phyloP scores from a whole-genome alignment of 2,888 invertebrate genomes.

The Melolontha melolontha region DNA sequence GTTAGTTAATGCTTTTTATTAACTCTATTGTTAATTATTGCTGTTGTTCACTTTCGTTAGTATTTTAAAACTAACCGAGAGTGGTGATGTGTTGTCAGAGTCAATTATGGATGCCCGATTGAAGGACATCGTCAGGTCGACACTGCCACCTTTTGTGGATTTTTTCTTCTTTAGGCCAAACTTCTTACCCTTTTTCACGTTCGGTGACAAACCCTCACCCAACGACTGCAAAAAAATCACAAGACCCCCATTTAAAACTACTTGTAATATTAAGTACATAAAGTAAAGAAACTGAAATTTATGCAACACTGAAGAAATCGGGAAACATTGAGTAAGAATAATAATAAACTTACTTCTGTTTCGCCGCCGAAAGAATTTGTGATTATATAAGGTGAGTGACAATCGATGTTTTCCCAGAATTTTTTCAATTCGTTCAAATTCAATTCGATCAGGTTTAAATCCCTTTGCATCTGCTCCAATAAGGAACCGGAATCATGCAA shows the following conservation, averaged over 20 bases:
- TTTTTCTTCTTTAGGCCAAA: conserved; percentile 79
- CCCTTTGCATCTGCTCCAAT: conserved; percentile 74
- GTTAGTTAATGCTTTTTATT: too few relatives aligned
- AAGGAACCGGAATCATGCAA: conserved; percentile 76
- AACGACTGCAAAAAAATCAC: conserved; percentile 63
- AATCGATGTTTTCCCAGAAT: conserved; percentile 70
- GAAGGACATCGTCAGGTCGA: conserved; percentile 68
- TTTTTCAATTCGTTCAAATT: conserved; percentile 76
- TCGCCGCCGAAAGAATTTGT: conserved; percentile 48
- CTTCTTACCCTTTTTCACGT: conserved; percentile 77
- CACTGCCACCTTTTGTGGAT: conserved; percentile 72
- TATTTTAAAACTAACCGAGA: conserved; percentile 60
- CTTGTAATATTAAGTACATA: background rate
- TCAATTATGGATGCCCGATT: conserved; percentile 58
- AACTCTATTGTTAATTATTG: too few relatives aligned
- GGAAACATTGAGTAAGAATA: background rate
- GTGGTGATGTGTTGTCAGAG: conserved; percentile 63
- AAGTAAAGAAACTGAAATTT: background rate
- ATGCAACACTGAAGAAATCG: background rate
- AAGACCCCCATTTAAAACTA: conserved; percentile 5
- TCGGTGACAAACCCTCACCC: conserved; percentile 72
- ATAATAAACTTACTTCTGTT: conserved; percentile 47
- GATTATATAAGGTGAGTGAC: conserved; percentile 44
- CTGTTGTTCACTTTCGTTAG: background rate
- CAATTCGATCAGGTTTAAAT: conserved; percentile 76